Percentiles rank a stretch among this genome's conserved stretches.
These are phyloP conservation scores for Electrona antarctica DNA, from an alignment of 2,113 vertebrate species.

Conservation along the genomic window DNA sequence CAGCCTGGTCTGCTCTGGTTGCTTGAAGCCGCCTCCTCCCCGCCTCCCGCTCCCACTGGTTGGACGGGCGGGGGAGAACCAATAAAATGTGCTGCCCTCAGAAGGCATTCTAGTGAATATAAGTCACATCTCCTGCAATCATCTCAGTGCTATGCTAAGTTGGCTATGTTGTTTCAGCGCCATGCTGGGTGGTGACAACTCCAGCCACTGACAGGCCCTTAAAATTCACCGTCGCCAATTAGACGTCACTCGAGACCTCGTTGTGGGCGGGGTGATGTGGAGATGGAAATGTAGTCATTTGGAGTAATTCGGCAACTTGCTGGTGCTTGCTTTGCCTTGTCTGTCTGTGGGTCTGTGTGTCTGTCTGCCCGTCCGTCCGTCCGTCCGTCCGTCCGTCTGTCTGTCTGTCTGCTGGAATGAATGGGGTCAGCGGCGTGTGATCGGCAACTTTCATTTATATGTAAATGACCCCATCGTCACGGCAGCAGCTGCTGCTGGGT, in stretches of 20 bases:
- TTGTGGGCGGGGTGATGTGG: slow-evolving; percentile 66
- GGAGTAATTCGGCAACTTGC: slow-evolving; percentile 84
- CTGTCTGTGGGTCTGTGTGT: too few relatives aligned
- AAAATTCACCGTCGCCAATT: slow-evolving; percentile 82
- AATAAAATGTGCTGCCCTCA: too few relatives aligned
- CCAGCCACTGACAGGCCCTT: slow-evolving; percentile 77
- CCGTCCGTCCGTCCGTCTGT: slow-evolving; percentile 56
- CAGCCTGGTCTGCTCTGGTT: too few relatives aligned
- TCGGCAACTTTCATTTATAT: slow-evolving; percentile 89
- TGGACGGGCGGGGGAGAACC: too few relatives aligned
- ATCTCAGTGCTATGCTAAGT: too few relatives aligned
- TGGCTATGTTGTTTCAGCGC: slow-evolving; percentile 59
- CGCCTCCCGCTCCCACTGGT: too few relatives aligned
- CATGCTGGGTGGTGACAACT: slow-evolving; percentile 70
- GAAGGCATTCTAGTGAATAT: too few relatives aligned
- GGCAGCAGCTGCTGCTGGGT: slow-evolving; percentile 66
- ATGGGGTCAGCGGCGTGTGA: slow-evolving; percentile 84
- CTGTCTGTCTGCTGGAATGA: slow-evolving; percentile 83
- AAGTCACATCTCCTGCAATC: too few relatives aligned
- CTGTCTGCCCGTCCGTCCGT: too few relatives aligned
- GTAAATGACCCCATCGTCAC: slow-evolving; percentile 81
- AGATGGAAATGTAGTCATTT: slow-evolving; percentile 86
- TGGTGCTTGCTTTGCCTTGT: slow-evolving; percentile 16
- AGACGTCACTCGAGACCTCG: slow-evolving; percentile 77
- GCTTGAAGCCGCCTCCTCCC: too few relatives aligned